Evolutionary conservation across 92 coral and sea anemone species (phyloP).

Genomic region (Zoanthus gigantus): DNA sequence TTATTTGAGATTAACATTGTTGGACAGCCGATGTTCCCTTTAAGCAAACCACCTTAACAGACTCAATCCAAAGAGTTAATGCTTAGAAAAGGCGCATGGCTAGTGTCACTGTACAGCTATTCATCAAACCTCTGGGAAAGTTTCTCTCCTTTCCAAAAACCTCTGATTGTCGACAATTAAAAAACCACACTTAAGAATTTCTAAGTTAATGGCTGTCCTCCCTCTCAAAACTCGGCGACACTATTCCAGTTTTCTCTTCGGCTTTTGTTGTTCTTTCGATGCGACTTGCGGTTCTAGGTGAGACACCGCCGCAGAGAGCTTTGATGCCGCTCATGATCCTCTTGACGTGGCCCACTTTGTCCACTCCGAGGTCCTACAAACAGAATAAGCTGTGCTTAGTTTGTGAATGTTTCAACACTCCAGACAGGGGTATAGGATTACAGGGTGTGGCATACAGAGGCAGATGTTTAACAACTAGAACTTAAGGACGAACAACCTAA

Average conservation of each 20-base stretch:
- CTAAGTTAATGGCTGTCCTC: conserved; percentile 79
- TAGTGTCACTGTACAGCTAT: background rate
- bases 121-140: background rate
- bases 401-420: too few species aligned
- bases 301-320: conserved; percentile 91
- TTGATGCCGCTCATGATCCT: conserved; percentile 89
- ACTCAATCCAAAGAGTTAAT: too few species aligned
- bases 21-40: too few species aligned
- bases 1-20: too few species aligned
- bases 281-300: conserved; percentile 71
- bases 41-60: too few species aligned
- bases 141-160: background rate
- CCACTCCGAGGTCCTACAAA: conserved; percentile 84
- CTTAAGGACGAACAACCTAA: too few species aligned
- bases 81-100: background rate
- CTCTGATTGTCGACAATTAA: background rate
- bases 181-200: background rate
- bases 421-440: background rate
- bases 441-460: background rate
- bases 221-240: conserved; percentile 60
- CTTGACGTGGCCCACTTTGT: conserved; percentile 92
- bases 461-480: background rate
- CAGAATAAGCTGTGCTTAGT: background rate
- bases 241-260: conserved; percentile 78
- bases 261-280: conserved; percentile 82